A percentile compares a stretch with the other conserved stretches of the same genome.
These are phyloP conservation scores for Lathamus discolor DNA, from an alignment of 2,113 vertebrate genomes.

Conservation along the genomic window DNA sequence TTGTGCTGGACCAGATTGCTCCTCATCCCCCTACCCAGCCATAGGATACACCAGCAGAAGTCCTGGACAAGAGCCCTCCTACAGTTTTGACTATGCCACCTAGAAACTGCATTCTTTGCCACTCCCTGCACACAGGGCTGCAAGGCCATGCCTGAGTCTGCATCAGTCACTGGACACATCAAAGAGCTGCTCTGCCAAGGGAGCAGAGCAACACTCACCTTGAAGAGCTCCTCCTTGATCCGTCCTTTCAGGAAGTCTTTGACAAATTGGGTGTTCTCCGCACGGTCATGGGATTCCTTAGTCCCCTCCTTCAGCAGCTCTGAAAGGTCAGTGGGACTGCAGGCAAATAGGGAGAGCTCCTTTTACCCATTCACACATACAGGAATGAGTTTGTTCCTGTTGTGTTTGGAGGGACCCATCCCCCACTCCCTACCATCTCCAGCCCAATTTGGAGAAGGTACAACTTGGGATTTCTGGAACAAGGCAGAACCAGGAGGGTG, in stretches of 20 bases:
- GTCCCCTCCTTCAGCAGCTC: conserved; percentile 95
- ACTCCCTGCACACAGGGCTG: background rate
- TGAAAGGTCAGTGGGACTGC: conserved; percentile 87
- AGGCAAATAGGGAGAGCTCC: background rate
- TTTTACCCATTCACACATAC: background rate
- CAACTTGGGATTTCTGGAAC: background rate
- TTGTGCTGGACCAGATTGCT: background rate
- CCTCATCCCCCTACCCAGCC: background rate
- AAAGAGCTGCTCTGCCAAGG: background rate
- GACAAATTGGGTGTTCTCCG: conserved; percentile 93
- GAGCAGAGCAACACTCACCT: conserved; percentile 73
- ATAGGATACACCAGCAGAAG: background rate
- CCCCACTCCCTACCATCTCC: background rate
- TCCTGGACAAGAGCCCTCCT: background rate
- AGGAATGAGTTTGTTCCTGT: background rate
- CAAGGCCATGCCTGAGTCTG: background rate
- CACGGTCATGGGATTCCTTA: conserved; percentile 90
- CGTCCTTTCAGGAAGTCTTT: conserved; percentile 93
- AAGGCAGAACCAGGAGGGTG: background rate
- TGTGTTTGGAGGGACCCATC: background rate
- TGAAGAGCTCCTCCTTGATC: conserved; percentile 91
- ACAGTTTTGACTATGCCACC: background rate
- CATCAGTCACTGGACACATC: background rate
- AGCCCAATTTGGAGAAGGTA: background rate
- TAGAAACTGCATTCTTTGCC: background rate